A percentile compares a stretch with the other conserved stretches of the same genome.
Evolutionary conservation across 2,888 invertebrate species (phyloP).

Genomic region (Anoplius nigerrimus): DNA sequence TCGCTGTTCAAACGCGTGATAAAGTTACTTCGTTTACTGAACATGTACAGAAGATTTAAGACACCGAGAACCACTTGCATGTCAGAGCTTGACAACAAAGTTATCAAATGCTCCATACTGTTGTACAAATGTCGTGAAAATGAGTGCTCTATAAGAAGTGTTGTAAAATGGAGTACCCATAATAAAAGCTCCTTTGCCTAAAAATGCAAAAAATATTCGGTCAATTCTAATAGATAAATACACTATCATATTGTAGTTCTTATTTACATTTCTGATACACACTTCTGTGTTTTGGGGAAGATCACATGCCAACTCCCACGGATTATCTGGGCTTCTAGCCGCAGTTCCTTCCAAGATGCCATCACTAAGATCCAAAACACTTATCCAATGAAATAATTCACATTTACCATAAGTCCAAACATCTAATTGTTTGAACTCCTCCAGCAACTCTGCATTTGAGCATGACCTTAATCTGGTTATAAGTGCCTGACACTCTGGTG

Average conservation of each 20-base stretch:
- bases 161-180: conserved; percentile 88
- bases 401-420: conserved; percentile 92
- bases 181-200: conserved; percentile 84
- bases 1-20: conserved; percentile 85
- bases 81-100: conserved; percentile 86
- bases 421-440: conserved; percentile 84
- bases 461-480: conserved; percentile 84
- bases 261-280: conserved; percentile 48
- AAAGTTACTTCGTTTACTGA: conserved; percentile 91
- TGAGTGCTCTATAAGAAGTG: conserved; percentile 89
- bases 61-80: conserved; percentile 90
- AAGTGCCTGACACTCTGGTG: conserved; percentile 85
- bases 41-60: conserved; percentile 90
- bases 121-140: conserved; percentile 91
- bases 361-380: conserved; percentile 86
- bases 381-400: conserved; percentile 91
- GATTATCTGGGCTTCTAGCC: conserved; percentile 78
- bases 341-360: conserved; percentile 86
- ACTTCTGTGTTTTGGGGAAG: conserved; percentile 80
- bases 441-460: conserved; percentile 80
- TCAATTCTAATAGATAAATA: background rate
- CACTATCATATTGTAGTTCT: conserved; percentile 4
- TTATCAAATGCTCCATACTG: conserved; percentile 89
- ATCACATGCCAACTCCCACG: conserved; percentile 86
- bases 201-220: conserved; percentile 38